Conservation (phyloP, 1,140 invertebrate genomes). For the Trachymyrmex cornetzi region DNA sequence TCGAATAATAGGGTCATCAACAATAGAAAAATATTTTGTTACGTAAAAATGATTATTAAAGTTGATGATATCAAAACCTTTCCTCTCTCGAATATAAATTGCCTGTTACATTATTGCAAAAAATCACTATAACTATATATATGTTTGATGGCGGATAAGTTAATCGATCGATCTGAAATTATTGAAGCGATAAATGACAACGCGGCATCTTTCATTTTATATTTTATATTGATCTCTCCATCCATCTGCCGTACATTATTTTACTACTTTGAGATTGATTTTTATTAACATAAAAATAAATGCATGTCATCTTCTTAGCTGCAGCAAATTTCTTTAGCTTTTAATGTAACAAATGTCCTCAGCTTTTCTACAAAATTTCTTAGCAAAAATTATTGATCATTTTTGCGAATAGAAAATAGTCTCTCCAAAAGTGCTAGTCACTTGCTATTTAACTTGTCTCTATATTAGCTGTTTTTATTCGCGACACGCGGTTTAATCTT, state of each 20-base stretch:
- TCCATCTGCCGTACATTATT: background rate
- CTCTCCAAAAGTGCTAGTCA: background rate
- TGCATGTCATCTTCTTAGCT: background rate
- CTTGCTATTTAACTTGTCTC: background rate
- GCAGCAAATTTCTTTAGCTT: background rate
- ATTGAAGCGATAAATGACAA: conserved; percentile 3
- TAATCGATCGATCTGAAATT: background rate
- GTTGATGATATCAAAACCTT: background rate
- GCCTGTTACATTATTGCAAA: background rate
- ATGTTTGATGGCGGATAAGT: background rate
- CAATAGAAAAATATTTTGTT: background rate
- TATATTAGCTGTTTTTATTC: background rate
- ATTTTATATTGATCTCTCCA: background rate
- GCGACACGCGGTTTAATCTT: background rate
- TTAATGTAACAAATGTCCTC: background rate
- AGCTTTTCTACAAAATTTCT: background rate
- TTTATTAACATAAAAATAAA: background rate
- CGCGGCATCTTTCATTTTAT: background rate
- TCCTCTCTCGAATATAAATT: conserved; percentile 26
- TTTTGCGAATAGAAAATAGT: background rate
- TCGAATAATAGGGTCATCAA: background rate
- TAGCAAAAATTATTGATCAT: background rate
- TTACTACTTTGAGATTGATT: background rate
- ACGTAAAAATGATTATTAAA: background rate
- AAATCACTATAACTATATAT: too few relatives aligned